A percentile compares a stretch with the other conserved stretches of the same genome.
phyloP scores from a whole-genome alignment of 2,888 invertebrate genomes.

The Drosophila diplacantha region DNA sequence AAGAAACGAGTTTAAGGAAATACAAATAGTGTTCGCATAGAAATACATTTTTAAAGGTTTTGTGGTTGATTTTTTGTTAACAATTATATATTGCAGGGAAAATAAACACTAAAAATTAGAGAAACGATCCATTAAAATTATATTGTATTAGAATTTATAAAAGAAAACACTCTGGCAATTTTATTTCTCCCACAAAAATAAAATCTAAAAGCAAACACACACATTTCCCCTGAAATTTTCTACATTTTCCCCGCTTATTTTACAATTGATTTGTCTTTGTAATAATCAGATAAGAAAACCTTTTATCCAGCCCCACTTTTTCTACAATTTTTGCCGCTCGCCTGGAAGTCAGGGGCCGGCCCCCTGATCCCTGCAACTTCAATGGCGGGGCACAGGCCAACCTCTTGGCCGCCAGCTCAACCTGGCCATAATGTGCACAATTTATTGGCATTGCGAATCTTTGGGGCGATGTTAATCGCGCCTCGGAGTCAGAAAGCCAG shows the following conservation, averaged over 20 bases:
- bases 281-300: not conserved
- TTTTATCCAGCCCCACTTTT: slow-evolving; percentile 3
- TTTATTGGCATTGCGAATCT: slow-evolving; percentile 71
- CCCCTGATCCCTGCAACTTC: slow-evolving; percentile 25
- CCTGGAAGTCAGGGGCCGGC: slow-evolving; percentile 5
- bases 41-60: not conserved
- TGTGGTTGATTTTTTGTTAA: not conserved
- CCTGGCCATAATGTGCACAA: slow-evolving; percentile 54
- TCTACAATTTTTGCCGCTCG: slow-evolving; percentile 12
- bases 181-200: not conserved
- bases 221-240: not conserved
- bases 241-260: not conserved
- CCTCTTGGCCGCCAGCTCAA: slow-evolving; percentile 28
- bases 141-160: too few species aligned
- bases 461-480: slow-evolving; percentile 60
- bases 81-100: not conserved
- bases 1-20: not conserved
- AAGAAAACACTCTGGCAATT: too few species aligned
- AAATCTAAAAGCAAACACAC: too few species aligned
- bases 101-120: not conserved
- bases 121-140: too few species aligned
- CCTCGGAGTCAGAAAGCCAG: slow-evolving; percentile 25
- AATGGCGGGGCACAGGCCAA: slow-evolving; percentile 16
- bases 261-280: slow-evolving; percentile 7
- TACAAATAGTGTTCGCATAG: not conserved